phyloP scores from a whole-genome alignment of 2,797 vertebrate species.

The Fratercula arctica region DNA sequence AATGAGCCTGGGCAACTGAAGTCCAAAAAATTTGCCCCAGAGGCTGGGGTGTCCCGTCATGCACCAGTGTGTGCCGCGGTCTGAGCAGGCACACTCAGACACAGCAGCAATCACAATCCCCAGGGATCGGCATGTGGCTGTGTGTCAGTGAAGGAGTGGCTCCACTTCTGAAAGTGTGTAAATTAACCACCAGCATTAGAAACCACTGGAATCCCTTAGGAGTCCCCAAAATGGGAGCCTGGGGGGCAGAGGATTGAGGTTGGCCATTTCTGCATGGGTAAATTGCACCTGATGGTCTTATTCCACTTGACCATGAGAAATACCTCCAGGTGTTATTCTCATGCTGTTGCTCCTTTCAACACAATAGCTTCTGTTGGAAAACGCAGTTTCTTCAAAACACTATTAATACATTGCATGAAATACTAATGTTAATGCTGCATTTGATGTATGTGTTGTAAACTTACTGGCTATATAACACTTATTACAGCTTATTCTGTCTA shows the following conservation, averaged over 20 bases:
- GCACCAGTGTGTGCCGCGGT: accelerated
- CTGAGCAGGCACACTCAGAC: not conserved
- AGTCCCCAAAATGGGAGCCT: not conserved
- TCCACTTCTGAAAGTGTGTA: not conserved
- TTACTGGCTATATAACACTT: not conserved
- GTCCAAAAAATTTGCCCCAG: not conserved
- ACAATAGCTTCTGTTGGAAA: slow-evolving; percentile 2
- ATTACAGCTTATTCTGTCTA: not conserved
- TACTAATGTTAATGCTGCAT: not conserved
- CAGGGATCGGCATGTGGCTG: not conserved
- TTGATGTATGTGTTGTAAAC: not conserved
- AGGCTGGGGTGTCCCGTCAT: not conserved
- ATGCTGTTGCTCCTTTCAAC: not conserved
- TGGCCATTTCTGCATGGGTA: not conserved
- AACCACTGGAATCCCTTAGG: slow-evolving; percentile 28
- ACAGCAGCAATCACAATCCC: not conserved
- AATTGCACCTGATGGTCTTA: slow-evolving; percentile 12
- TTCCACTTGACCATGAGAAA: slow-evolving; percentile 51
- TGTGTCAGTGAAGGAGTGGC: slow-evolving; percentile 14
- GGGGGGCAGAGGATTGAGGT: not conserved
- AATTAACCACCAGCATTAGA: not conserved
- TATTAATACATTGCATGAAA: not conserved
- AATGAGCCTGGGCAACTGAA: not conserved
- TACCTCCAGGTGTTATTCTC: slow-evolving; percentile 38
- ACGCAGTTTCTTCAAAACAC: not conserved